Evolutionary conservation across 2,888 invertebrate genomes (phyloP).

Genomic region (Ephialtes manifestator): DNA sequence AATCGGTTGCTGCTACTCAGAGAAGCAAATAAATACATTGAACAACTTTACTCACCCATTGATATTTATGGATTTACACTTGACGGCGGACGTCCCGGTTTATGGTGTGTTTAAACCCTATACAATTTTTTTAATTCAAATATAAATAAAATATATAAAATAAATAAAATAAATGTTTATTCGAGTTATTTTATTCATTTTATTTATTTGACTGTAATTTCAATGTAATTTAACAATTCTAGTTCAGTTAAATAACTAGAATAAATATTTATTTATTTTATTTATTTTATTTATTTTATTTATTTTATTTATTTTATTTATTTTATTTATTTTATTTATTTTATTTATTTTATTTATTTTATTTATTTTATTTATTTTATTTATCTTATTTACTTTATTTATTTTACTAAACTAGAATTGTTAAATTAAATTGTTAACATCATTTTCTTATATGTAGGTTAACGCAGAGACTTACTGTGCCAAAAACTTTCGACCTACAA

Average conservation of each 20-base stretch:
- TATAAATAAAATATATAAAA: too few relatives aligned
- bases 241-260: too few relatives aligned
- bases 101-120: constrained; percentile 78
- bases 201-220: too few relatives aligned
- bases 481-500: constrained; percentile 70
- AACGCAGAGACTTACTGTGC: constrained; percentile 61
- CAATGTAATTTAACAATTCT: too few relatives aligned
- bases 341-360: neutral
- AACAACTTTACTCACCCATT: constrained; percentile 70
- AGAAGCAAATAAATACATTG: constrained; percentile 67
- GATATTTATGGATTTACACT: constrained; percentile 83
- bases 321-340: neutral
- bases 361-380: neutral
- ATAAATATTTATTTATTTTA: too few relatives aligned
- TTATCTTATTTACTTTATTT: neutral
- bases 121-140: neutral
- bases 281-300: too few relatives aligned
- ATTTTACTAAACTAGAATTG: neutral
- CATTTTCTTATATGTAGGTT: constrained; percentile 70
- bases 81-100: constrained; percentile 71
- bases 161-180: too few relatives aligned
- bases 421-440: neutral
- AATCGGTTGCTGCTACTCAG: constrained; percentile 79
- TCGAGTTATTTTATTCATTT: constrained; percentile 3
- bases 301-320: neutral